A percentile compares a stretch with the other conserved stretches of the same genome.
These are phyloP conservation scores for Scarus forsteni DNA, from an alignment of 2,797 vertebrate genomes.

Conservation along the genomic window DNA sequence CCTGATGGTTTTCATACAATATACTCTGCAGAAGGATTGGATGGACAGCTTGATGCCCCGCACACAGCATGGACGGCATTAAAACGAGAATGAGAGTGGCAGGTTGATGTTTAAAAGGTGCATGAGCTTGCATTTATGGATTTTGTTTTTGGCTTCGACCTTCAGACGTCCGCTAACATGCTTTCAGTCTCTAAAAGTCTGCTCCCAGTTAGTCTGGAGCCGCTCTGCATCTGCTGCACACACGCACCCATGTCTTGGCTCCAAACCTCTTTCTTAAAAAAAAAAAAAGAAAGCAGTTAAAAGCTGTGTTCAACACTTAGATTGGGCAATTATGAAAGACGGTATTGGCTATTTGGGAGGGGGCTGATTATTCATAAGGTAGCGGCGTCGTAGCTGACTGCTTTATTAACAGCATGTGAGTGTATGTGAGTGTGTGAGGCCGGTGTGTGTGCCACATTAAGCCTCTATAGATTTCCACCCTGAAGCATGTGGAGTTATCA, in stretches of 20 bases:
- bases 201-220: conserved; percentile 82
- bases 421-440: conserved; percentile 54
- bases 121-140: conserved; percentile 30
- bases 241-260: conserved; percentile 61
- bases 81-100: neutral
- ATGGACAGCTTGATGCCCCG: neutral
- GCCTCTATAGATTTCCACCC: conserved; percentile 51
- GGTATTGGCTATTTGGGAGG: conserved; percentile 48
- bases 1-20: neutral
- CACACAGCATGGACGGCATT: neutral
- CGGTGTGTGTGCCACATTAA: conserved; percentile 42
- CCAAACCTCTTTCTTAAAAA: conserved; percentile 61
- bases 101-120: neutral
- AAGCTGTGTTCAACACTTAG: conserved; percentile 77
- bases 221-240: conserved; percentile 83
- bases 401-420: conserved; percentile 81
- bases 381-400: conserved; percentile 59
- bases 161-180: conserved; percentile 36
- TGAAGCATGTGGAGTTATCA: conserved; percentile 61
- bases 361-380: conserved; percentile 69
- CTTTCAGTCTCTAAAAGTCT: conserved; percentile 59
- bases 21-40: neutral
- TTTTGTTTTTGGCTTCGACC: conserved; percentile 20
- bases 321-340: conserved; percentile 77
- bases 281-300: conserved; percentile 50